Conservation (phyloP, 2,797 vertebrate genomes). For the Sciurus carolinensis region DNA sequence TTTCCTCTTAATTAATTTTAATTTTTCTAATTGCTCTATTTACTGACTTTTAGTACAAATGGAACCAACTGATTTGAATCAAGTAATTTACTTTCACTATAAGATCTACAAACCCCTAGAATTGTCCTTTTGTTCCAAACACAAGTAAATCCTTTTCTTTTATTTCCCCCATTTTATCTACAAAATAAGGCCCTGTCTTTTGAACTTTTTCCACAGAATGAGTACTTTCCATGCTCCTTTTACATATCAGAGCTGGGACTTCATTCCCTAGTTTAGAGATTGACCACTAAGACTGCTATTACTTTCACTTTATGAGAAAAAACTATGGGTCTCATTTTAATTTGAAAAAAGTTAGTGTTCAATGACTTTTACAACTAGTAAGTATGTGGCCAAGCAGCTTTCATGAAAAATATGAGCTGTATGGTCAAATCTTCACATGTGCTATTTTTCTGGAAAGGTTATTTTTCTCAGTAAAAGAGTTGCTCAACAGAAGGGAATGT, state of each 20-base stretch:
- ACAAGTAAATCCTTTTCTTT: constrained; percentile 43
- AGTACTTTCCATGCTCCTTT: not conserved
- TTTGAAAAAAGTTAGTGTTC: not conserved
- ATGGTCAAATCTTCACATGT: not conserved
- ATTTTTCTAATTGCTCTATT: not conserved
- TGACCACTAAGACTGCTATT: not conserved
- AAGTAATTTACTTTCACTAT: constrained; percentile 28
- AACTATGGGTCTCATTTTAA: no score
- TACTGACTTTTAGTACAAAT: not conserved
- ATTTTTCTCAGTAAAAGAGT: not conserved
- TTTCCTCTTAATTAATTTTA: no score
- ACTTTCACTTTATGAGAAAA: no score
- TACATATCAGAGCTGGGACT: not conserved
- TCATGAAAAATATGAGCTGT: constrained; percentile 6
- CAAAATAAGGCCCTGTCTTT: not conserved
- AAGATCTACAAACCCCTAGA: not conserved
- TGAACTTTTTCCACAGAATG: not conserved
- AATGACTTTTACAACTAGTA: not conserved
- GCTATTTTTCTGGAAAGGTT: not conserved
- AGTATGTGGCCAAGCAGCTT: not conserved
- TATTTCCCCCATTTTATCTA: not conserved
- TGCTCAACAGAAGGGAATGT: constrained; percentile 21
- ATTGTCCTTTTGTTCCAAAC: not conserved
- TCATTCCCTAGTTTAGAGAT: not conserved
- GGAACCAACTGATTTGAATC: constrained; percentile 9